Conservation (phyloP, 1,140 invertebrate genomes). For the Penaeus japonicus region DNA sequence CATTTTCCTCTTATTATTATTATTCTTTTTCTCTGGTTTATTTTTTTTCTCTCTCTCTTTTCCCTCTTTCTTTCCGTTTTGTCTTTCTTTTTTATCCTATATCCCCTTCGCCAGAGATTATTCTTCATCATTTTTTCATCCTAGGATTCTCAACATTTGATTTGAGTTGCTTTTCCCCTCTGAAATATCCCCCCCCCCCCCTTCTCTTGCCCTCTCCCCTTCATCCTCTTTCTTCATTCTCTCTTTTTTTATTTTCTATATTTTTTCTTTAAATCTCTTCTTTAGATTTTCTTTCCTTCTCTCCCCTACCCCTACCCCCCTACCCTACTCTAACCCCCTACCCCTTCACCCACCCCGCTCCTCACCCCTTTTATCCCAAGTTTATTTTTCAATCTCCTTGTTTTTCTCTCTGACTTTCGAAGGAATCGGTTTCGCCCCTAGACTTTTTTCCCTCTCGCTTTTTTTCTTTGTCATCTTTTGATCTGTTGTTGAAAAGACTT, state of each 20-base stretch:
- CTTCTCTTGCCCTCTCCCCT: background rate
- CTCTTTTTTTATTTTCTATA: background rate
- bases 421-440: background rate
- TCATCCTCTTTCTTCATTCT: background rate
- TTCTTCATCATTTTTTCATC: background rate
- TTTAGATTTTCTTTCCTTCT: background rate
- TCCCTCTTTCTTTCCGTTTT: background rate
- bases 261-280: background rate
- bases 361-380: background rate
- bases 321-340: background rate
- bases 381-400: background rate
- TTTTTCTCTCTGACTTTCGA: background rate
- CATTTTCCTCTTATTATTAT: background rate
- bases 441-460: background rate
- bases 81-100: background rate
- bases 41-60: background rate
- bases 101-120: background rate
- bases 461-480: too few relatives aligned
- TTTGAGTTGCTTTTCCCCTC: background rate
- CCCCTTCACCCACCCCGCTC: background rate
- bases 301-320: background rate
- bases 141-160: background rate
- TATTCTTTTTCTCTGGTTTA: background rate
- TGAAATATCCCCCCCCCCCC: background rate
- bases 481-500: background rate